Percentiles rank a stretch among this genome's conserved stretches.
These are phyloP conservation scores for Stictocephala bisonia DNA, from an alignment of 2,888 invertebrate species.

Conservation along the genomic window DNA sequence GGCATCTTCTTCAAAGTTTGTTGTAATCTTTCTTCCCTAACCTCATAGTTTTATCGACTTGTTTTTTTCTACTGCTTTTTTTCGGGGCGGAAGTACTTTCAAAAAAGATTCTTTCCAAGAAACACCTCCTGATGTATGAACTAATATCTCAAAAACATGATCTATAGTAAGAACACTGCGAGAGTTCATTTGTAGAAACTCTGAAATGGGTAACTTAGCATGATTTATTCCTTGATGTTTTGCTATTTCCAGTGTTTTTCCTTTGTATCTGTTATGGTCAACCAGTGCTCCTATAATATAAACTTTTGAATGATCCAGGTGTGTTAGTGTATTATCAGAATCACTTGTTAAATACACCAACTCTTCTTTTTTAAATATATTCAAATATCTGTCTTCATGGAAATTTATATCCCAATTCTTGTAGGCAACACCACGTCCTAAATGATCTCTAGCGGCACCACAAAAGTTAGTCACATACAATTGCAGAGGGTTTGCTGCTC, in stretches of 20 bases:
- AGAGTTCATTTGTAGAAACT: constrained; percentile 91
- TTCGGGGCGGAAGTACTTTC: constrained; percentile 80
- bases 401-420: constrained; percentile 92
- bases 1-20: no score
- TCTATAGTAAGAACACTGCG: constrained; percentile 95
- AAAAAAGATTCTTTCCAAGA: constrained; percentile 84
- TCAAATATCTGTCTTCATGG: constrained; percentile 73
- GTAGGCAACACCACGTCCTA: constrained; percentile 87
- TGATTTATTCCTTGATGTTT: constrained; percentile 79
- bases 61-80: constrained; percentile 70
- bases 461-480: constrained; percentile 84
- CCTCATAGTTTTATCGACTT: no score
- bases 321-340: constrained; percentile 85
- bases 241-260: background rate
- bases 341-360: constrained; percentile 94
- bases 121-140: constrained; percentile 77
- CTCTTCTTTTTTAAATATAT: constrained; percentile 80
- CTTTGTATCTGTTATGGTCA: constrained; percentile 97
- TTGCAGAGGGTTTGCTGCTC: constrained; percentile 82
- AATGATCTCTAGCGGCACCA: constrained; percentile 77
- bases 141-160: constrained; percentile 91
- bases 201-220: constrained; percentile 87
- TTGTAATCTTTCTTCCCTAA: no score
- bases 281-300: constrained; percentile 98
- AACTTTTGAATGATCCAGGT: constrained; percentile 78